phyloP scores from a whole-genome alignment of 2,113 vertebrate genomes.

The Pungitius pungitius region DNA sequence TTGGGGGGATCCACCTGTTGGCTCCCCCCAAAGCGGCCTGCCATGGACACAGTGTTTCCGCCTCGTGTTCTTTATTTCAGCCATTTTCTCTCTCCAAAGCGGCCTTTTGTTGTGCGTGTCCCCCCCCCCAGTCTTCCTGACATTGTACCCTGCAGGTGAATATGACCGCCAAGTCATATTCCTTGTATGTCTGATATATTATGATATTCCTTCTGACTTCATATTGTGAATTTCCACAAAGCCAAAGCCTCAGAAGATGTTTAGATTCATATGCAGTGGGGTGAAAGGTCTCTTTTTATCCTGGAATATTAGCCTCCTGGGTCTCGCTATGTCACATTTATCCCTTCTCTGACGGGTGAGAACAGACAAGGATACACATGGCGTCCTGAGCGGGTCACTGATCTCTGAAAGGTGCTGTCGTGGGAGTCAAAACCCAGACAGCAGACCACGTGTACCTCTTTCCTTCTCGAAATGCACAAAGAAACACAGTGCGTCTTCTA shows the following conservation, averaged over 20 bases:
- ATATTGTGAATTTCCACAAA: constrained; percentile 13
- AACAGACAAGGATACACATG: constrained; percentile 46
- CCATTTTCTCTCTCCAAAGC: background rate
- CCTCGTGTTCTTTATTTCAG: too few species aligned
- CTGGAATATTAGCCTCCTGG: constrained; percentile 16
- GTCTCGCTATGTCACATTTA: constrained; percentile 29
- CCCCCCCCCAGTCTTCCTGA: too few species aligned
- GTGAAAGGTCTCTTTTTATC: constrained; percentile 16
- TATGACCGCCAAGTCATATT: too few species aligned
- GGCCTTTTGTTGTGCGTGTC: too few species aligned
- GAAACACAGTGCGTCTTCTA: constrained; percentile 46
- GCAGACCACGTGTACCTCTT: constrained; percentile 38
- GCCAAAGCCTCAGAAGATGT: background rate
- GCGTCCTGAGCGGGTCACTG: constrained; percentile 31
- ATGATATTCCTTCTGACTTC: too few species aligned
- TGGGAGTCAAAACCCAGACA: constrained; percentile 44
- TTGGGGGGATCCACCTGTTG: background rate
- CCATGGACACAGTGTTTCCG: background rate
- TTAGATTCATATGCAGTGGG: constrained; percentile 26
- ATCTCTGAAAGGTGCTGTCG: constrained; percentile 58
- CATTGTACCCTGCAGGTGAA: too few species aligned
- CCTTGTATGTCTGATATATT: too few species aligned
- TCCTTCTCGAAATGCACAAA: constrained; percentile 39
- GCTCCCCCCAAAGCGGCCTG: background rate
- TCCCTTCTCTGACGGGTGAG: constrained; percentile 34